Conservation (phyloP, 2,888 invertebrate species). For the Tromatobia lineatoria region DNA sequence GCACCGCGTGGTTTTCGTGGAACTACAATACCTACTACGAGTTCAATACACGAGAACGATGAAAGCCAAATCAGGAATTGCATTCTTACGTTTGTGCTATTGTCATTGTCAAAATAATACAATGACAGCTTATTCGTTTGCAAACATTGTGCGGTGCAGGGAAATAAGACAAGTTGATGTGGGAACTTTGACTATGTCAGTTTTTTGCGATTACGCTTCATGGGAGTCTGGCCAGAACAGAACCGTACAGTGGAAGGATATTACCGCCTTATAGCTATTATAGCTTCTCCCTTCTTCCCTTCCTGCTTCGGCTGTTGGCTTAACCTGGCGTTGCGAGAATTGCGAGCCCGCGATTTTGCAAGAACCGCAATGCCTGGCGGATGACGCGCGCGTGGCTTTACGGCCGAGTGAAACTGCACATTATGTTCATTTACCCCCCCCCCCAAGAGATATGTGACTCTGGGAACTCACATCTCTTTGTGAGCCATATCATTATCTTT, state of each 20-base stretch:
- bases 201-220: constrained; percentile 35
- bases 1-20: constrained; percentile 25
- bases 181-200: constrained; percentile 43
- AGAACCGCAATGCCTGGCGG: constrained; percentile 69
- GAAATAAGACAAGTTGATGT: background rate
- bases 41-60: constrained; percentile 37
- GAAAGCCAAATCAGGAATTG: constrained; percentile 21
- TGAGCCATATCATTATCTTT: background rate
- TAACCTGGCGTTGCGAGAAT: constrained; percentile 79
- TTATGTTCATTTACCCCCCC: constrained; percentile 4
- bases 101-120: constrained; percentile 66
- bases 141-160: background rate
- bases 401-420: constrained; percentile 28
- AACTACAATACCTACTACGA: constrained; percentile 70
- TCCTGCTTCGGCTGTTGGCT: constrained; percentile 58
- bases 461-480: background rate
- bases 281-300: constrained; percentile 47
- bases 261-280: constrained; percentile 7
- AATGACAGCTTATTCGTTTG: constrained; percentile 70
- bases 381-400: constrained; percentile 23
- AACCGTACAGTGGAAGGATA: background rate
- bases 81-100: background rate
- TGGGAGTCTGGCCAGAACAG: constrained; percentile 28
- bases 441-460: background rate
- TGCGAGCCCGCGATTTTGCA: constrained; percentile 75